Evolutionary conservation across 2,797 vertebrate species (phyloP), one percentile per base, ranked within the genome.

Genomic region (Gambusia yucatana): DNA sequence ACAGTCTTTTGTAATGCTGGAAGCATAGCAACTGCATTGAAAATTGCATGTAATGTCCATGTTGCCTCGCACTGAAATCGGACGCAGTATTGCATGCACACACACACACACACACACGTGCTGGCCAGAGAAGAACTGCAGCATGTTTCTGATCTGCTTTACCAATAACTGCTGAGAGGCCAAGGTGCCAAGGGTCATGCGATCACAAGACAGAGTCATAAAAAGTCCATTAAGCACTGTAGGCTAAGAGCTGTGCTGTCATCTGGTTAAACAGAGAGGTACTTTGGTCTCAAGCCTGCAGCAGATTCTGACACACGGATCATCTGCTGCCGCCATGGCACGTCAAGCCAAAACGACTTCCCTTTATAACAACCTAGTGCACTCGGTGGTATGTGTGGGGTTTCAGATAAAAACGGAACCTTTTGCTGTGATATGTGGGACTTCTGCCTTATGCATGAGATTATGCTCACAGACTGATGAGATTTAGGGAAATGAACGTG

Each of bases 151-250:
- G 96, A 97, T 97, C 95, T 97, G 85, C 94, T 94, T 95, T 96
- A 94, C 96, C 95, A 96, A 93, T 90, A 95, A 92, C 89, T 92
- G 90, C 87, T 72, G 92, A 94, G 92, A 92, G 95, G 93, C 93
- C 91, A 89, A 90, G 93, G 93, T 90, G 92, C 94, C 91, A 96
- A 93, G 97, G 97, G 97, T 98, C 97, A 97, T 96, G 94, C 96
- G 96, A 97, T 96, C 95, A 96, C 93, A 95, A 96, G 96, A 94
- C 93, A 93, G 94, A 94, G 95, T 96, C 96, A 98, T 99, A 99
- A 99, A 99, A 98, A 97, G 96, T 98, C 98, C 98, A 99, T 99
- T 99, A 98, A 97, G 97, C 95, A 95, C 93, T 95, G 96, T 93
- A 96, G 96, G 95, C 97, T 97, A 96, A 98, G 97, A 91, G 96